Base-by-base conservation (phyloP, 2,797 vertebrate species). In the Pseudochirops cupreus region DNA sequence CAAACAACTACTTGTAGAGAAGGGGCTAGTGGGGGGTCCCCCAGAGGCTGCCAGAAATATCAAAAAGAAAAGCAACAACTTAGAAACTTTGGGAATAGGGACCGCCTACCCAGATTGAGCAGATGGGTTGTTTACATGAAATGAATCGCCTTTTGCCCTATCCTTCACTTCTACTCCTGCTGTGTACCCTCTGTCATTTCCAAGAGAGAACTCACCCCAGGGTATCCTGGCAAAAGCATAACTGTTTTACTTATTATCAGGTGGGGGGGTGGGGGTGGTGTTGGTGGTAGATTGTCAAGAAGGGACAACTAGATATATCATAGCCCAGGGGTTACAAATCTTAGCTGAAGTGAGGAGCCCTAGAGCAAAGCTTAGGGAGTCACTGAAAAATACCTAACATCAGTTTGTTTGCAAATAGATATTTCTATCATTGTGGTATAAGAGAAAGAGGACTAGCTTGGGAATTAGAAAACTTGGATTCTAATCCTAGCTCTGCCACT, bases 41-140 rank as follows among this genome's bases (percentile, higher is more conserved):
- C 0, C 3, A 3, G 55, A 89, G 4, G 0, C 4, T 28, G 31
- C 31, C 2, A 18, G 87, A 89, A 46, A 93, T 0, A 1, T 3
- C 12, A 16, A 10, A 91, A 59, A 0, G 89, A 24, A 56, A 82
- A n/a, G 24, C 0, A 31, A 9, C 14, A 0, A 1, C 91, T n/a
- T 55, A 56, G 31, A 9, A 1, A 5, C 9, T 21, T 1, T 0
- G 26, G 67, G n/a, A 58, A 91, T 46, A 6, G 87, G 31, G 39
- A 50, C 53, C 3, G 24, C 57, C 53, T 1, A 52, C 33, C 50
- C 93, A 92, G 91, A 50, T 87, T 87, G 18, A 87, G 74, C 39
- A 46, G 74, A 87, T 87, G 74, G 74, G 39, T 46, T 87, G 74
- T 46, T 87, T 87, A 87, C 21, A 87, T 50, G 39, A 87, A 46